Evolutionary conservation across 2,888 invertebrate genomes (phyloP), one percentile per base, ranked within the genome.

Genomic region (Mesopsocus fuscifrons): DNA sequence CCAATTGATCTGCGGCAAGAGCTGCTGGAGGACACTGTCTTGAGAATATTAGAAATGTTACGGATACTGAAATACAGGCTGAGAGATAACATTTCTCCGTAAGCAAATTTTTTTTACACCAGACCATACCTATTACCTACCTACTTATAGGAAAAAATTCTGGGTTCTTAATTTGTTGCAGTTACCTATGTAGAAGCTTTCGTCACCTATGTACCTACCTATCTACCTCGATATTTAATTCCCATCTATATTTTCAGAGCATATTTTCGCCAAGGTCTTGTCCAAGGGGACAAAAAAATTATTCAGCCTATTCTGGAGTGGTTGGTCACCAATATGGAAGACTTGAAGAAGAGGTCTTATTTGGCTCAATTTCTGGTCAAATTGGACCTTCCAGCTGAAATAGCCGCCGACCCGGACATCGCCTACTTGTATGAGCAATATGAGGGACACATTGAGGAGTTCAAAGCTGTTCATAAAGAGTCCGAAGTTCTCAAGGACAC

Each of bases 21-120:
- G 55, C 74, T 76, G 34, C 70, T 78, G 0, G 87, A 87, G 53
- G 74, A 73, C 49, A 77, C 79, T 15, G 77, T 81, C 1, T 63
- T 82, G 34, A 66, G 79, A 32, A 66, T 85, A 41, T 63, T 87
- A 45, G 72, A 74, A 50, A 67, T 73, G 59, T 62, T 88, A 15
- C 66, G 78, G 45, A 72, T 80, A 47, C 68, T 88, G n/a, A 83
- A 84, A 59, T 88, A 84, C 56, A 73, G 76, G 38, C 83, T 84
- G 2, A 66, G 68, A 17, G 64, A 66, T 2, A 62, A 66, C 46
- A 59, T 60, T 20, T 61, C 64, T 44, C 52, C 63, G 66, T 66
- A 57, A 60, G 52, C 11, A 15, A 21, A 22, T 34, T 54, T 50
- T 17, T 21, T 22, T 5, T 13, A 30, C 34, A 2, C 6, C 8